phyloP scores from a whole-genome alignment of 2,113 vertebrate genomes.

The Nipponia nippon region DNA sequence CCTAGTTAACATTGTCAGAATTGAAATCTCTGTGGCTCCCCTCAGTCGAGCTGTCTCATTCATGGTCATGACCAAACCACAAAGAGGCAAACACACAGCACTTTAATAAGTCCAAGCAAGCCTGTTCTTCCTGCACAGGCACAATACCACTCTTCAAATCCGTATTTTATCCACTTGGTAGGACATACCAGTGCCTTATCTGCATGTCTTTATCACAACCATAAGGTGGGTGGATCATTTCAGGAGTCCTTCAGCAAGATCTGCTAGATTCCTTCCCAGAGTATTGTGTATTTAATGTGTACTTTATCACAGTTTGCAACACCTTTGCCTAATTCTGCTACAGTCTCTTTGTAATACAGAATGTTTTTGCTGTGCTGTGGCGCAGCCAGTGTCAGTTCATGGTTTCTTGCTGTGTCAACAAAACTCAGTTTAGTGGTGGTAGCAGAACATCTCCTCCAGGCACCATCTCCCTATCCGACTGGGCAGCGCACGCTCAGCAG shows the following conservation, averaged over 20 bases:
- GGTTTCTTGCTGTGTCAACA: background rate
- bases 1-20: background rate
- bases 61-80: background rate
- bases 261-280: background rate
- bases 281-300: background rate
- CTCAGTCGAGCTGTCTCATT: background rate
- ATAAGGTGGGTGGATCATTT: background rate
- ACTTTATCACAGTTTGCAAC: background rate
- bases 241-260: background rate
- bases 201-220: background rate
- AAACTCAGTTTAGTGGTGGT: background rate
- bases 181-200: background rate
- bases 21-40: background rate
- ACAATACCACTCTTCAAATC: background rate
- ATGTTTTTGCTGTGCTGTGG: background rate
- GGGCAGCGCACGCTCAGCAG: rapidly evolving
- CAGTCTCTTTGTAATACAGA: background rate
- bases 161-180: background rate
- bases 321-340: background rate
- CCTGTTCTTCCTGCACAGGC: background rate
- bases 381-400: background rate
- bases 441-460: background rate
- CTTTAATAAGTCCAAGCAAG: background rate
- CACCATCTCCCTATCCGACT: background rate
- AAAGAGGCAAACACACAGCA: background rate